A percentile compares a stretch with the other conserved stretches of the same genome.
Evolutionary conservation across 2,888 invertebrate species (phyloP).

Genomic region (Amphipoea oculea): DNA sequence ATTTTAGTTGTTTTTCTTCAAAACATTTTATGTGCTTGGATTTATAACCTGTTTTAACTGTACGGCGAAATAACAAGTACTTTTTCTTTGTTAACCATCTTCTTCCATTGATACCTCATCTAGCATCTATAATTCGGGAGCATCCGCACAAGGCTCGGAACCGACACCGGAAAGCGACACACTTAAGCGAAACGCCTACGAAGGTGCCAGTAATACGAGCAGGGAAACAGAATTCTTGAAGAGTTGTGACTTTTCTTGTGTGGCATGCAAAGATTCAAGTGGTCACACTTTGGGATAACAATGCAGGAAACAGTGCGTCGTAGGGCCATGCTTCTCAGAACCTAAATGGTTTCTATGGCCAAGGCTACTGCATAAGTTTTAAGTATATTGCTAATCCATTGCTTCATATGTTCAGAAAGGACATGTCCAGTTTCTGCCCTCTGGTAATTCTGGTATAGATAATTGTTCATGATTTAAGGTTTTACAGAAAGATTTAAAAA

Average conservation of each 20-base stretch:
- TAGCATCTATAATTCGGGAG: conserved; percentile 35
- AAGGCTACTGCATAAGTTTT: too few species aligned
- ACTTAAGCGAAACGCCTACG: conserved; percentile 71
- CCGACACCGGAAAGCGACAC: conserved; percentile 65
- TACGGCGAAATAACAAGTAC: neutral
- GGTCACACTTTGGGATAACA: conserved; percentile 1
- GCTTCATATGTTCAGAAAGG: too few species aligned
- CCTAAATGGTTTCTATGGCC: too few species aligned
- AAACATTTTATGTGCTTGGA: neutral
- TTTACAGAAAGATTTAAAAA: too few species aligned
- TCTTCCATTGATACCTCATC: conserved; percentile 23
- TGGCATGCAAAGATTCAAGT: conserved; percentile 8
- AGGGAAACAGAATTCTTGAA: conserved; percentile 59
- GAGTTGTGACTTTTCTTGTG: conserved; percentile 24
- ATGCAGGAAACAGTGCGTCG: neutral
- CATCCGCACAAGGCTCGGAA: conserved; percentile 24
- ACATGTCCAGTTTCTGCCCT: too few species aligned
- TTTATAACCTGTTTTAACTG: neutral
- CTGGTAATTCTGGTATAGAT: too few species aligned
- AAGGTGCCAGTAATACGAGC: conserved; percentile 70
- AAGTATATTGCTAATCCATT: too few species aligned
- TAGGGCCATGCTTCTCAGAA: too few species aligned
- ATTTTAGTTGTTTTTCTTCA: neutral
- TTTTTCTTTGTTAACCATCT: neutral
- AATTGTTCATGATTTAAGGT: too few species aligned